Evolutionary conservation across 1,140 invertebrate species (phyloP), one percentile per base, ranked within the genome.

Genomic region (Medauroidea extradentata): DNA sequence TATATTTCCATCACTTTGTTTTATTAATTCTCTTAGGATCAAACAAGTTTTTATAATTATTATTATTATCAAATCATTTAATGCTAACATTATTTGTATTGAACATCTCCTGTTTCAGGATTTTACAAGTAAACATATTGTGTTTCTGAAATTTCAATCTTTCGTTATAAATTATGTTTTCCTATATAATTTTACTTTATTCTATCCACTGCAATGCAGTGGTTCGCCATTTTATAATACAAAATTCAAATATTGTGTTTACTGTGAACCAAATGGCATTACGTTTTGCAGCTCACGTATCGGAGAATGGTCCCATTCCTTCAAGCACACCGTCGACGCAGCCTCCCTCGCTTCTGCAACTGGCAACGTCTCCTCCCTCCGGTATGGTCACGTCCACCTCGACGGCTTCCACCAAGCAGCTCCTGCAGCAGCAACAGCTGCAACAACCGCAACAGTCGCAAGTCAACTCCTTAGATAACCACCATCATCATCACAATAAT

Each of bases 261-360:
- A n/a, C n/a, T n/a, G n/a, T n/a, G n/a, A n/a, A n/a, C n/a, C n/a
- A n/a, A n/a, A n/a, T n/a, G n/a, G n/a, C n/a, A 55, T 56, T 3
- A 41, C 24, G 44, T 55, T 62, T 69, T 71, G 1, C 60, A 80
- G 79, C 73, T 64, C 75, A 79, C 49, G 73, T 69, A 59, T 74
- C 72, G 59, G 79, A 81, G 68, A 80, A 80, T 69, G 78, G 77
- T 63, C 53, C 57, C 34, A 24, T 62, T 14, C 51, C 54, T 58
- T 55, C 24, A 29, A 60, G 49, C 65, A 69, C 53, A 67, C 67
- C 53, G 67, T 64, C 55, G 66, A 65, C 38, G 52, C 63, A 59
- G 42, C 56, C 24, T 8, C 46, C 46, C 19, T 25, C 51, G 19
- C 29, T 53, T 8, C 51, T 60, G 18, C 58, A 60, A 49, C 23